Evolutionary conservation across 2,888 invertebrate genomes (phyloP).

Genomic region (Helicoverpa assulta): DNA sequence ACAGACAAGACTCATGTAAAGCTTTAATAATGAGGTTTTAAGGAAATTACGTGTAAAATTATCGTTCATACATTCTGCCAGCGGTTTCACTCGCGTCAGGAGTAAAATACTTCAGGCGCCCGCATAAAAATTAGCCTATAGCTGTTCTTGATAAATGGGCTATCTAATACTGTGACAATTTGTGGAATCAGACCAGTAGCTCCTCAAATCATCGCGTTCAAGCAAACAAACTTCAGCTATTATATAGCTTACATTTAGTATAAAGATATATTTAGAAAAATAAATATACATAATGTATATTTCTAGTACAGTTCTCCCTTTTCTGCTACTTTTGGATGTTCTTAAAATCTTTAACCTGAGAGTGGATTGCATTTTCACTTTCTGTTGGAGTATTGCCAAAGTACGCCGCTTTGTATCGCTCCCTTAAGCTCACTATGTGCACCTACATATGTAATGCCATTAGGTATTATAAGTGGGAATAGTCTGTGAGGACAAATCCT

Average conservation of each 20-base stretch:
- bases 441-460: not conserved
- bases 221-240: no score
- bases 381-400: slow-evolving; percentile 50
- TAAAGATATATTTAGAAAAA: no score
- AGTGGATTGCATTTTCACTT: slow-evolving; percentile 30
- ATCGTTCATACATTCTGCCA: no score
- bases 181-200: no score
- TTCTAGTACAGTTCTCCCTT: not conserved
- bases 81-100: no score
- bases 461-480: not conserved
- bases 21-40: not conserved
- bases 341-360: slow-evolving; percentile 31
- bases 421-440: slow-evolving; percentile 6
- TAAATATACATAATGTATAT: no score
- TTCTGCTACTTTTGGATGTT: slow-evolving; percentile 1
- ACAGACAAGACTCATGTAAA: not conserved
- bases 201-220: no score
- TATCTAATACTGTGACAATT: no score
- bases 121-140: no score
- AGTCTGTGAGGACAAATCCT: not conserved
- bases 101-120: no score
- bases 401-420: slow-evolving; percentile 17
- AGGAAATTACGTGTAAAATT: not conserved
- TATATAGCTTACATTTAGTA: no score
- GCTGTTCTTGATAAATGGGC: no score